phyloP scores from a whole-genome alignment of 1,140 invertebrate species.

The Leguminivora glycinivorella region DNA sequence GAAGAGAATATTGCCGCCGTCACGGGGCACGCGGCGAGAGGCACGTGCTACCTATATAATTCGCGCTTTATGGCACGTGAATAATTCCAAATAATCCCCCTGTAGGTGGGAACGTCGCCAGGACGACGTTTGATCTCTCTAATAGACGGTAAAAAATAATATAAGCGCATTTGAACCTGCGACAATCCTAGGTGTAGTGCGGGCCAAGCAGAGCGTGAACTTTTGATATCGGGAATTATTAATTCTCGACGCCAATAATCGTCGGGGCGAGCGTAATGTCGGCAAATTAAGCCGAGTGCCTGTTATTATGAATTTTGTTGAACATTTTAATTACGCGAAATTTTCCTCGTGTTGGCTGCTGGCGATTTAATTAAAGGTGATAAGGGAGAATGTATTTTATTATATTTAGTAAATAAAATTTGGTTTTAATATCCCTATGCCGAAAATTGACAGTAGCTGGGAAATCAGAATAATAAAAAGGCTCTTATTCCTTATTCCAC shows the following conservation, averaged over 20 bases:
- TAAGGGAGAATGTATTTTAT: not conserved
- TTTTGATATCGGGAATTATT: constrained; percentile 78
- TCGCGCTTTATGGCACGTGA: constrained; percentile 76
- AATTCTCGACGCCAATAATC: constrained; percentile 75
- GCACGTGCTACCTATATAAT: constrained; percentile 70
- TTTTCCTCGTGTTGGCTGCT: constrained; percentile 35
- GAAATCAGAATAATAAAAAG: too few species aligned
- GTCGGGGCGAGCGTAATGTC: constrained; percentile 69
- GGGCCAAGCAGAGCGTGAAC: constrained; percentile 76
- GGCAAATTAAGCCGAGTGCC: constrained; percentile 76
- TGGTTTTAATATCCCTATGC: not conserved
- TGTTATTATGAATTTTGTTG: constrained; percentile 70
- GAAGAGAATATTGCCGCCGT: constrained; percentile 58
- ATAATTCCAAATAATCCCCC: constrained; percentile 70
- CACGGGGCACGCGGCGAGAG: constrained; percentile 33
- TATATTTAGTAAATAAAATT: not conserved
- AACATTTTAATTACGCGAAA: constrained; percentile 66
- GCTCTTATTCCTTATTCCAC: too few species aligned
- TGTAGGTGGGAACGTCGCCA: constrained; percentile 48
- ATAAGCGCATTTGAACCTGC: constrained; percentile 75
- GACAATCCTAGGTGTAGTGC: constrained; percentile 67
- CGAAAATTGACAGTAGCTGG: not conserved
- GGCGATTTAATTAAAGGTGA: constrained; percentile 18
- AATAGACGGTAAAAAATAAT: constrained; percentile 69
- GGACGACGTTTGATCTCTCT: constrained; percentile 71